Evolutionary conservation across 2,888 invertebrate genomes (phyloP).

Genomic region (Eupeodes luniger): DNA sequence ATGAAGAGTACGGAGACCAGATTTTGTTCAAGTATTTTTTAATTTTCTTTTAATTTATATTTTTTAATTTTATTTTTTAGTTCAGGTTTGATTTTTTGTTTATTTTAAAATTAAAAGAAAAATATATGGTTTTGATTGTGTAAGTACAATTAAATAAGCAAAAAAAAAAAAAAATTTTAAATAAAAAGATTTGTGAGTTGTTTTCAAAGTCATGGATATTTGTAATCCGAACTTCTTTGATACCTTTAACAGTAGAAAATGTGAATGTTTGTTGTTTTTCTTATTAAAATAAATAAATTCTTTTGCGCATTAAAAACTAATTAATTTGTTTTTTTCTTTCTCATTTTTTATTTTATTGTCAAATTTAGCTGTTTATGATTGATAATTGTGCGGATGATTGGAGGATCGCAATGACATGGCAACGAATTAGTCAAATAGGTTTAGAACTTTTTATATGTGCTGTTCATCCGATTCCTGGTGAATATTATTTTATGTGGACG

Average conservation of each 20-base stretch:
- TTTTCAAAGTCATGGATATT: constrained; percentile 44
- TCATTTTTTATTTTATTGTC: constrained; percentile 24
- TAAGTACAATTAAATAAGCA: constrained; percentile 69
- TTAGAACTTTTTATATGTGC: constrained; percentile 98
- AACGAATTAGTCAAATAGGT: constrained; percentile 95
- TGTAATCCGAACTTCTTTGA: constrained; percentile 47
- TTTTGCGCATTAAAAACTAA: constrained; percentile 79
- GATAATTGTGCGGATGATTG: constrained; percentile 99
- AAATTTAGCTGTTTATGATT: constrained; percentile 98
- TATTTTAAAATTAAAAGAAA: constrained; percentile 1
- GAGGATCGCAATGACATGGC: constrained; percentile 99
- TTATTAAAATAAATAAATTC: constrained; percentile 13
- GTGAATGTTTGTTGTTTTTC: constrained; percentile 76
- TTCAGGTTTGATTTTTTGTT: constrained; percentile 20
- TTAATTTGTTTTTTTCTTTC: constrained; percentile 74
- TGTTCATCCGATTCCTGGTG: constrained; percentile 98
- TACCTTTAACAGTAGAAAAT: constrained; percentile 57
- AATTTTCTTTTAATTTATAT: constrained; percentile 3
- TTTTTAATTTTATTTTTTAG: constrained; percentile 19
- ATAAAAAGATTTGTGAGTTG: constrained; percentile 35
- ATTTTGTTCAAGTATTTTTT: constrained; percentile 51
- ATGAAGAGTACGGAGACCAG: constrained; percentile 43
- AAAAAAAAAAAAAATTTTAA: constrained; percentile 57
- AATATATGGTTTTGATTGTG: constrained; percentile 50
- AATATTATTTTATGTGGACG: constrained; percentile 98